phyloP scores from a whole-genome alignment of 2,888 invertebrate species.

The Parthenolecanium corni region DNA sequence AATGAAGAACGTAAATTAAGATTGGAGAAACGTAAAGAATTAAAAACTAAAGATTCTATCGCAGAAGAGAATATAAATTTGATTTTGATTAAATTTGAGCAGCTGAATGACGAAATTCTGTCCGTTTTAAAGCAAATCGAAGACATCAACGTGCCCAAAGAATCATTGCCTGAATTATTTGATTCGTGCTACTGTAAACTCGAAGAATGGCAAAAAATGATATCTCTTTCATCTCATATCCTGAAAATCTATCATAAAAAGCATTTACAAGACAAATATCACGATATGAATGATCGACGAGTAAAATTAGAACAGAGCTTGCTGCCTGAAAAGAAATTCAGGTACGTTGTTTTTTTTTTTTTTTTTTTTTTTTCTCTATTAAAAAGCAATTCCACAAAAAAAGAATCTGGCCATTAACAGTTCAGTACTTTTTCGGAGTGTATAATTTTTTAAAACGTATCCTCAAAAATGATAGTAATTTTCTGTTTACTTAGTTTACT shows the following conservation, averaged over 20 bases:
- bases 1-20: constrained; percentile 18
- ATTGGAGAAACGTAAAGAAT: constrained; percentile 14
- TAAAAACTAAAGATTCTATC: not conserved
- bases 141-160: constrained; percentile 11
- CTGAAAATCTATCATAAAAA: constrained; percentile 17
- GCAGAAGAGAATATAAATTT: constrained; percentile 16
- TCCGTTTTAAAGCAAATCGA: constrained; percentile 10
- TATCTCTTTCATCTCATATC: constrained; percentile 13
- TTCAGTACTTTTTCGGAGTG: too few relatives aligned
- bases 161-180: constrained; percentile 18
- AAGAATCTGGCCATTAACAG: too few relatives aligned
- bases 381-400: too few relatives aligned
- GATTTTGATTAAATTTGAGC: constrained; percentile 14
- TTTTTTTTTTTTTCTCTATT: not conserved
- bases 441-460: too few relatives aligned
- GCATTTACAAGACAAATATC: constrained; percentile 16
- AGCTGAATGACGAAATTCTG: constrained; percentile 1
- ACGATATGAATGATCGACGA: constrained; percentile 16
- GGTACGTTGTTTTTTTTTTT: not conserved
- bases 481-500: too few relatives aligned
- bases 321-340: constrained; percentile 22
- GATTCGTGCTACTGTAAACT: constrained; percentile 21
- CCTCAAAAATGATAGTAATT: too few relatives aligned
- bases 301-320: constrained; percentile 9
- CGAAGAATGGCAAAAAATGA: constrained; percentile 26